Conservation (phyloP, 2,797 vertebrate species). For the Pitangus sulphuratus region DNA sequence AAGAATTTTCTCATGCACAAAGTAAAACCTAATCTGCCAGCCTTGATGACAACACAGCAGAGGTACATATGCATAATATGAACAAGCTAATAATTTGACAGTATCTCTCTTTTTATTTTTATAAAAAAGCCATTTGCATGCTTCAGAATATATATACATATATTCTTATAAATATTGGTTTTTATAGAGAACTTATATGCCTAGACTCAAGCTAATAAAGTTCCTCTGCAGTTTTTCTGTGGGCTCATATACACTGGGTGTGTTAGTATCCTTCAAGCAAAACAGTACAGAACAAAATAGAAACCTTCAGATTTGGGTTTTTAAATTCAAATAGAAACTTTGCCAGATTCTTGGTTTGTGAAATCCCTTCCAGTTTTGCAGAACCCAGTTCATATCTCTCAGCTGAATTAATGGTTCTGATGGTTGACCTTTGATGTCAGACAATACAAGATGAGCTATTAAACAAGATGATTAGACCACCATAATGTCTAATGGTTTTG, state of each 20-base stretch:
- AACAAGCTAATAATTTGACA: neutral
- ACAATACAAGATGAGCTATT: slow-evolving; percentile 38
- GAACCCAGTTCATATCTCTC: neutral
- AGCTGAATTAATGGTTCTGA: slow-evolving; percentile 60
- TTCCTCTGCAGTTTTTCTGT: neutral
- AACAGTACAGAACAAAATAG: slow-evolving; percentile 55
- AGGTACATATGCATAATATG: neutral
- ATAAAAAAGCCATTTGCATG: neutral
- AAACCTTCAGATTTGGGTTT: slow-evolving; percentile 12
- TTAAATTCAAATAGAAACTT: neutral
- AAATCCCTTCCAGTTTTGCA: slow-evolving; percentile 20
- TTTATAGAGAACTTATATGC: neutral
- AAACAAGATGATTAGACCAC: neutral
- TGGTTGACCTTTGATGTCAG: slow-evolving; percentile 23
- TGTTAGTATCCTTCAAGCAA: neutral
- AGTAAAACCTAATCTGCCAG: neutral
- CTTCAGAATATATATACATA: neutral
- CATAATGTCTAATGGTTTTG: neutral
- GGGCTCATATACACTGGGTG: neutral
- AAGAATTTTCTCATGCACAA: neutral
- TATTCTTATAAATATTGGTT: neutral
- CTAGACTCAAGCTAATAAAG: neutral
- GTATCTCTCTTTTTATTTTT: neutral
- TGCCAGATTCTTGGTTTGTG: neutral
- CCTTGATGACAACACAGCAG: neutral